A percentile compares a stretch with the other conserved stretches of the same genome.
Conservation (phyloP, 2,797 vertebrate species). For the Lepus townsendii region DNA sequence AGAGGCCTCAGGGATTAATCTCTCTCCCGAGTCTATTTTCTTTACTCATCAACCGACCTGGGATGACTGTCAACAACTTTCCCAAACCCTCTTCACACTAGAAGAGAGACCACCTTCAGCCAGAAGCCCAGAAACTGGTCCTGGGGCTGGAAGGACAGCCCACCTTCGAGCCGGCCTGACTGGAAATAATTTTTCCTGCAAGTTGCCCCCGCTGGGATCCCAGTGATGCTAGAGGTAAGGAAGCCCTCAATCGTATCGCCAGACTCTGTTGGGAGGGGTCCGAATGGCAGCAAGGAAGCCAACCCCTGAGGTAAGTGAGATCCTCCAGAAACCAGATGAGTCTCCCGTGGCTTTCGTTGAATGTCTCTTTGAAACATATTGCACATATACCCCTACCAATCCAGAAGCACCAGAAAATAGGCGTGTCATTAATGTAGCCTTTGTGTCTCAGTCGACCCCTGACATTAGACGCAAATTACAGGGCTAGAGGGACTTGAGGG, state of each 20-base stretch:
- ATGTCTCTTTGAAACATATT: no score
- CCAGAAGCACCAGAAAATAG: background rate
- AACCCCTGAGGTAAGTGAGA: background rate
- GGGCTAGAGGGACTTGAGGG: background rate
- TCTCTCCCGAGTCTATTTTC: background rate
- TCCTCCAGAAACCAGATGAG: background rate
- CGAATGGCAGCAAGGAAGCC: background rate
- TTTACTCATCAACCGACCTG: background rate
- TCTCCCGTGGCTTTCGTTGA: background rate
- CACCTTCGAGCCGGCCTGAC: rapidly evolving
- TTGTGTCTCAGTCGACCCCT: background rate
- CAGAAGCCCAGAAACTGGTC: background rate
- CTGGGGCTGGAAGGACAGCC: no score
- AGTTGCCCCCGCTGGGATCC: rapidly evolving
- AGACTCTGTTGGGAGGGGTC: background rate
- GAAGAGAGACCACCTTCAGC: background rate
- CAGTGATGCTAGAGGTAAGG: background rate
- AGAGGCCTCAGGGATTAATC: no score
- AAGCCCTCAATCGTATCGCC: background rate
- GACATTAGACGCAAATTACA: background rate
- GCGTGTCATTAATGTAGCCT: background rate
- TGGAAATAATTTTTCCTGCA: rapidly evolving
- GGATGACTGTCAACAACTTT: background rate
- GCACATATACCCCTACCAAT: background rate
- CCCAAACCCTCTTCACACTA: background rate